phyloP scores from a whole-genome alignment of 2,113 vertebrate species.

The Hydropotes inermis region DNA sequence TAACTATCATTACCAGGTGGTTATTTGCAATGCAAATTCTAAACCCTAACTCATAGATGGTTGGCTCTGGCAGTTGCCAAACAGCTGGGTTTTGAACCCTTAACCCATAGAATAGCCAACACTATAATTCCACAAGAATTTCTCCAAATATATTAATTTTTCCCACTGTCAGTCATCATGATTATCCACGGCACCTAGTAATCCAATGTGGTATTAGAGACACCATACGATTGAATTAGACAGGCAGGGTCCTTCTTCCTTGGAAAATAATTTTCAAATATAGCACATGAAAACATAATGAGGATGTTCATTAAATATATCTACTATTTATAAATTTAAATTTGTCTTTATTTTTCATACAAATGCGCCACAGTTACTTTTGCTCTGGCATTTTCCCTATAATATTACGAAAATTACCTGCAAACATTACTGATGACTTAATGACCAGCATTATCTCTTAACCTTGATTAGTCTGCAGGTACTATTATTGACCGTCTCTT shows the following conservation, averaged over 20 bases:
- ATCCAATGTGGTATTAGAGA: background rate
- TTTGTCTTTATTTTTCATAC: background rate
- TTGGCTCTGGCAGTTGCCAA: slow-evolving; percentile 36
- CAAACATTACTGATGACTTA: background rate
- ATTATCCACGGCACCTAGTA: background rate
- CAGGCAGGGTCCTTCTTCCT: background rate
- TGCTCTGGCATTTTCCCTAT: background rate
- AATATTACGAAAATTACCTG: background rate
- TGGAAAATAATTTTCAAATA: background rate
- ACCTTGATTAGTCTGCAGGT: background rate
- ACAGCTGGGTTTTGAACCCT: slow-evolving; percentile 53
- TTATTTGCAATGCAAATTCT: slow-evolving; percentile 69
- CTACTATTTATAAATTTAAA: background rate
- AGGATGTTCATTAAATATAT: background rate
- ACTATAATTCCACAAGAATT: background rate
- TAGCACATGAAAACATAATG: background rate
- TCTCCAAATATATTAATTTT: slow-evolving; percentile 7
- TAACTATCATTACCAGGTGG: slow-evolving; percentile 57
- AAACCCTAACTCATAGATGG: slow-evolving; percentile 17
- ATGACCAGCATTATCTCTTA: background rate
- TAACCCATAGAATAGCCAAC: background rate
- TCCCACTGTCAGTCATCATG: background rate
- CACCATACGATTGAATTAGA: background rate
- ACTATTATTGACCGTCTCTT: background rate
- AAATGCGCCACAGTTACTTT: background rate